Evolutionary conservation across 2,113 vertebrate species (phyloP).

Genomic region (Caracal caracal): DNA sequence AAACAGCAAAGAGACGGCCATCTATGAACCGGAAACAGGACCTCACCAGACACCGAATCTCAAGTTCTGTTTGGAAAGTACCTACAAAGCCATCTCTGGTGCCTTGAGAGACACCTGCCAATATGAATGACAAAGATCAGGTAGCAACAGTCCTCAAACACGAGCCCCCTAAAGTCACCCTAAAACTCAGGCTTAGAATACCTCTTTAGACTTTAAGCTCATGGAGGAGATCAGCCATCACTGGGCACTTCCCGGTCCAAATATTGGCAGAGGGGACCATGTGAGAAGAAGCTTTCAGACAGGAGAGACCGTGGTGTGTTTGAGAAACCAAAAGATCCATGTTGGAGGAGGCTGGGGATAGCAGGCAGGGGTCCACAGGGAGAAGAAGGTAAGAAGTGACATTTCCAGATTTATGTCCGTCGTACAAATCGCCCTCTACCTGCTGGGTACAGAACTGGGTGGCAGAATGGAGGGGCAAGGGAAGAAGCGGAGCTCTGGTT

Average conservation of each 20-base stretch:
- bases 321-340: background rate
- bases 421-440: background rate
- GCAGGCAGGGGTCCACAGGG: background rate
- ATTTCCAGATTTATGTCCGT: background rate
- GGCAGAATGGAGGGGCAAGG: background rate
- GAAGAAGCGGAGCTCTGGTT: background rate
- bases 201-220: background rate
- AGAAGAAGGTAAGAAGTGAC: background rate
- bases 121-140: constrained; percentile 6
- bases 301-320: background rate
- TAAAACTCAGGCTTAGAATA: background rate
- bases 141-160: background rate
- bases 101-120: background rate
- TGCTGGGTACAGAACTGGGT: background rate
- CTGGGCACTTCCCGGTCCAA: background rate
- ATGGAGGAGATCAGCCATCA: background rate
- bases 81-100: background rate
- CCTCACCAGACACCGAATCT: background rate
- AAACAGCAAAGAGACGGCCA: background rate
- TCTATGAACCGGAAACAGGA: background rate
- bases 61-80: constrained; percentile 6
- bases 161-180: background rate
- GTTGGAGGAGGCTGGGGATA: background rate
- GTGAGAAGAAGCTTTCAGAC: background rate
- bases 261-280: background rate